Base-by-base conservation (phyloP, 2,113 vertebrate genomes). In the Tyto alba region DNA sequence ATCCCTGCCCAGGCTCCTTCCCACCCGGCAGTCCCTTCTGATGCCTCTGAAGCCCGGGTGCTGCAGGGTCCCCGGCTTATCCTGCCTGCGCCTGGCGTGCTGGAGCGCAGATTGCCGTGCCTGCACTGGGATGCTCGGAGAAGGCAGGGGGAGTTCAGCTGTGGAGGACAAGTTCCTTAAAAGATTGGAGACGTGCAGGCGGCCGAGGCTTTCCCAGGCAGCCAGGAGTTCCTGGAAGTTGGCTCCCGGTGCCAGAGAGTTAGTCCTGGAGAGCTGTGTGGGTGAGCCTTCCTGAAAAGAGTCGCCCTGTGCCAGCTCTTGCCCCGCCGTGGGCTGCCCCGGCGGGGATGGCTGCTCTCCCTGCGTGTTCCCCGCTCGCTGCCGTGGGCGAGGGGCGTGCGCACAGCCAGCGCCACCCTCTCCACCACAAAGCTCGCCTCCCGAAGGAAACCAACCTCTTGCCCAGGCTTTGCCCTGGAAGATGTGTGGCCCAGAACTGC, bases 211-310 rank as follows among this genome's bases (percentile, higher is more conserved):
- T 94, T 95, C 87, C 89, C 87, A 89, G 56, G 76, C 76, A 93
- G 94, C 83, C 90, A 81, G 79, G 29, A 94, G 83, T 96, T 96
- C 96, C 96, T 97, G 73, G 83, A 96, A 96, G 76, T 87, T 93
- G 76, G 30, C 4, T 95, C 25, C 88, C 15, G 6, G 73, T 92
- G 96, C 96, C 96, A 96, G 88, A 85, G n/a, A 74, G 36, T 0
- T 5, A 93, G 83, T 93, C 86, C 88, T 84, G 86, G 93, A 85
- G 62, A 85, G 90, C 79, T 79, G 81, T 7, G 4, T 0, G 40
- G 52, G 90, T 36, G 72, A 95, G 40, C 60, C 43, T 96, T 96
- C 92, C 95, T 92, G 86, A 21, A 96, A 94, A 50, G 68, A 92
- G 52, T 40, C 0, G 0, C 59, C 40, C 27, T 0, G 12, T 88